phyloP scores from a whole-genome alignment of 2,113 vertebrate species.

The Elaphurus davidianus region DNA sequence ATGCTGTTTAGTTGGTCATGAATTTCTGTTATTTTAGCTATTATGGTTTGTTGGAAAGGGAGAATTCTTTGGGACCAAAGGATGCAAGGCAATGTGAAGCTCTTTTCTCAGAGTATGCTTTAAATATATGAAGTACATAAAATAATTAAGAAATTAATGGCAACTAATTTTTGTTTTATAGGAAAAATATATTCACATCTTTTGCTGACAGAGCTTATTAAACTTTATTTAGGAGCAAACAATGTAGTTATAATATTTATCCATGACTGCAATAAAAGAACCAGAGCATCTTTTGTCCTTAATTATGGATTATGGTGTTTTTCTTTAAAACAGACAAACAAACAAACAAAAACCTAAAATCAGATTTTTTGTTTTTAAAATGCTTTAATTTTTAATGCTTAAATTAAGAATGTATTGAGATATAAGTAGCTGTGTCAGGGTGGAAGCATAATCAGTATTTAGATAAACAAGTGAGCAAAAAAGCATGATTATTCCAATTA shows the following conservation, averaged over 20 bases:
- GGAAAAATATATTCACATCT: conserved; percentile 66
- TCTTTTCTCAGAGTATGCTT: not conserved
- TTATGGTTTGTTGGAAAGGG: not conserved
- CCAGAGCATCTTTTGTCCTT: not conserved
- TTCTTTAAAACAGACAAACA: not conserved
- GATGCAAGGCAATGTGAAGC: not conserved
- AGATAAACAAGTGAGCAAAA: conserved; percentile 25
- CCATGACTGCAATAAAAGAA: conserved; percentile 57
- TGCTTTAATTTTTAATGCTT: conserved; percentile 24
- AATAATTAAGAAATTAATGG: conserved; percentile 74
- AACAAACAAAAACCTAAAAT: not conserved
- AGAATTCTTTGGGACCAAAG: not conserved
- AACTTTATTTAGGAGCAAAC: conserved; percentile 37
- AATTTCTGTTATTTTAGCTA: not conserved
- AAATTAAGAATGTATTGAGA: conserved; percentile 6
- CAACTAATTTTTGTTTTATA: conserved; percentile 61
- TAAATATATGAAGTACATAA: conserved; percentile 56
- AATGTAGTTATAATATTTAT: conserved; percentile 40
- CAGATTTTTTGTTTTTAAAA: conserved; percentile 43
- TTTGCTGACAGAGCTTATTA: conserved; percentile 38
- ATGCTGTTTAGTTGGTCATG: not conserved
- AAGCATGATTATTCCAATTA: not conserved
- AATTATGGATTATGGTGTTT: conserved; percentile 32
- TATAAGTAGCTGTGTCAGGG: not conserved
- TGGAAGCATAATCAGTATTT: not conserved